These are phyloP conservation scores for Piezodorus guildinii DNA, from an alignment of 1,140 invertebrate species.

Conservation along the genomic window DNA sequence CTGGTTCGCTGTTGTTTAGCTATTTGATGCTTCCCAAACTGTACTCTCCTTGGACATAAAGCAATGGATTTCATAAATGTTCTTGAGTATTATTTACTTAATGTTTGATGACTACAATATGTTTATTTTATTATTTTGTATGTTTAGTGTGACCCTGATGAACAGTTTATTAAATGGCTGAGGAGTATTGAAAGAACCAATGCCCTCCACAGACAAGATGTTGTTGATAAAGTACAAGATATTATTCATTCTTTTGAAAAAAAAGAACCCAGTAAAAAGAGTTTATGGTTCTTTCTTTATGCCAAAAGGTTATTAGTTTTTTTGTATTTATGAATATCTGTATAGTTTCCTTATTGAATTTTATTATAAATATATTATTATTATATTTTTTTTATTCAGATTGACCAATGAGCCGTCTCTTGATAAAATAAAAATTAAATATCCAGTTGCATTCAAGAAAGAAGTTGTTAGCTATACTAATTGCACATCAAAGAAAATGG, in stretches of 20 bases:
- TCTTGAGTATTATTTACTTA: no score
- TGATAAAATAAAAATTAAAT: conserved; percentile 27
- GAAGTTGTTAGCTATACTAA: conserved; percentile 29
- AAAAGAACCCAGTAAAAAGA: conserved; percentile 2
- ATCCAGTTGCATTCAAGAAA: conserved; percentile 29
- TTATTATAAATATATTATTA: not conserved
- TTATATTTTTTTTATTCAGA: conserved; percentile 10
- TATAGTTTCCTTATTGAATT: not conserved
- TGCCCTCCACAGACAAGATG: not conserved
- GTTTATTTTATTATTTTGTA: no score
- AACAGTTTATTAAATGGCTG: conserved; percentile 16
- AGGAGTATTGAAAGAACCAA: not conserved
- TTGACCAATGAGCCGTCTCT: not conserved
- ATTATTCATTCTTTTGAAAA: not conserved
- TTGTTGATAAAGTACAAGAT: conserved; percentile 9
- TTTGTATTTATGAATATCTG: not conserved
- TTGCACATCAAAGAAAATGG: conserved; percentile 27
- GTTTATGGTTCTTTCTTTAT: conserved; percentile 15
- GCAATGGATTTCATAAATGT: no score
- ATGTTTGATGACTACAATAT: no score
- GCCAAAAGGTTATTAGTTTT: not conserved
- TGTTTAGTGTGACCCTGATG: not conserved
- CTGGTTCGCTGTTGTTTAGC: no score
- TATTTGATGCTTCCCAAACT: no score
- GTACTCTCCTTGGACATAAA: no score